phyloP scores from a whole-genome alignment of 2,113 vertebrate species.

The Falcunculus frontatus region DNA sequence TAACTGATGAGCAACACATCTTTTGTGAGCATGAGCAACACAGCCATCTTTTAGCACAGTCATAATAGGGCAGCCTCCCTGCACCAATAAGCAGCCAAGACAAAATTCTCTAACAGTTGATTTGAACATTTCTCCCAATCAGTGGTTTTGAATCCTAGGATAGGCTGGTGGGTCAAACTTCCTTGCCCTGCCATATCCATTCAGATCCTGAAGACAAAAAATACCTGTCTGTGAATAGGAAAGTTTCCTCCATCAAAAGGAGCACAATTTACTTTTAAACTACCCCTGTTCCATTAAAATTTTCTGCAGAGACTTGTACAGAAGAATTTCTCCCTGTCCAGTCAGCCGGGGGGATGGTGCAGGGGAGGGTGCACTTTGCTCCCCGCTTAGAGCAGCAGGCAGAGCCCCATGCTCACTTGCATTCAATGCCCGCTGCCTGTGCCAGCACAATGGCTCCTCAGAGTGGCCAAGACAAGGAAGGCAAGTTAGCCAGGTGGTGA shows the following conservation, averaged over 20 bases:
- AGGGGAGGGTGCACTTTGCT: neutral
- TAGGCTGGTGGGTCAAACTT: neutral
- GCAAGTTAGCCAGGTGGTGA: neutral
- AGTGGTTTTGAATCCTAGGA: neutral
- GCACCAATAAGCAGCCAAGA: neutral
- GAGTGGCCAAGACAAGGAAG: neutral
- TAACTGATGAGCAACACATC: neutral
- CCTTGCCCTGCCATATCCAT: neutral
- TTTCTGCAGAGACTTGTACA: neutral
- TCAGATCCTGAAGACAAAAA: neutral
- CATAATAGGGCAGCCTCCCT: neutral
- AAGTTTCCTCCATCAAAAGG: neutral
- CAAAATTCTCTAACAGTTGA: neutral
- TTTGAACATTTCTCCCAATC: neutral
- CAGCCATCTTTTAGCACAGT: neutral
- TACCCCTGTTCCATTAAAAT: neutral
- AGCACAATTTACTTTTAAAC: neutral
- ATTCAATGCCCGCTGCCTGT: accelerated
- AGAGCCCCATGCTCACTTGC: neutral
- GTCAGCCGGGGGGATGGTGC: neutral
- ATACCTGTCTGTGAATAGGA: neutral
- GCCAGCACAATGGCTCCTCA: neutral
- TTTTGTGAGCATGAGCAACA: neutral
- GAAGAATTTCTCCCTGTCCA: neutral
- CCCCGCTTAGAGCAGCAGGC: neutral